Base-by-base conservation (phyloP, 2,888 invertebrate genomes). In the Epistrophe eligans region DNA sequence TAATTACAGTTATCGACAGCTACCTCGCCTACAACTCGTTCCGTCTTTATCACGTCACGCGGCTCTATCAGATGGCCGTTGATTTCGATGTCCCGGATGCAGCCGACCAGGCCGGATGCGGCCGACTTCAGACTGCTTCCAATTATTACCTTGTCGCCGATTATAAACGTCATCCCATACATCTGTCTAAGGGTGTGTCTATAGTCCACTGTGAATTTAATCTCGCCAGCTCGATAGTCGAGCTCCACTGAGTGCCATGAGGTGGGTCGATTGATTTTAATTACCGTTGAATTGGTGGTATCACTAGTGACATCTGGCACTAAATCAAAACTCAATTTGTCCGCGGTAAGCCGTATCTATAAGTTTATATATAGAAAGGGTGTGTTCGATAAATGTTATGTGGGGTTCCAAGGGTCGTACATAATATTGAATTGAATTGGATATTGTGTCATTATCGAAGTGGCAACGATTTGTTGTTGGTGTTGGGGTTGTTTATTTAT, bases 1-100 rank as follows among this genome's bases (percentile, higher is more conserved):
- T 98, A 97, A 91, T 97, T 95, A 91, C 98, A 98, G 90, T 98
- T 97, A 90, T 98, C 98, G 87, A 98, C 94, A 0, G 98, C 97
- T 13, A 98, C 97, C 93, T 97, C 97, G 5, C 98, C 98, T 0
- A 97, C 96, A 1, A 97, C 96, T 88, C 97, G 94, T 90, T 97
- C 96, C 6, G 97, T 97, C 91, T 97, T 96, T 88, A 97, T 95
- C 70, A 98, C 96, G 90, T 95, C 95, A 88, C 97, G 93, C 0
- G 98, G 97, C 91, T 98, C 98, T 88, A 98, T 95, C 70, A 95
- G 94, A 83, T 95, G 94, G 13, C 96, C 96, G 91, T 98, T 98
- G 81, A 98, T 96, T 91, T 95, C 95, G 83, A 98, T 96, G 90
- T 98, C 97, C 88, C 97, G 95, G 95, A 98, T 97, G 91, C 99